A percentile compares a stretch with the other conserved stretches of the same genome.
phyloP scores from a whole-genome alignment of 2,113 vertebrate genomes.

The Balaenoptera acutorostrata region DNA sequence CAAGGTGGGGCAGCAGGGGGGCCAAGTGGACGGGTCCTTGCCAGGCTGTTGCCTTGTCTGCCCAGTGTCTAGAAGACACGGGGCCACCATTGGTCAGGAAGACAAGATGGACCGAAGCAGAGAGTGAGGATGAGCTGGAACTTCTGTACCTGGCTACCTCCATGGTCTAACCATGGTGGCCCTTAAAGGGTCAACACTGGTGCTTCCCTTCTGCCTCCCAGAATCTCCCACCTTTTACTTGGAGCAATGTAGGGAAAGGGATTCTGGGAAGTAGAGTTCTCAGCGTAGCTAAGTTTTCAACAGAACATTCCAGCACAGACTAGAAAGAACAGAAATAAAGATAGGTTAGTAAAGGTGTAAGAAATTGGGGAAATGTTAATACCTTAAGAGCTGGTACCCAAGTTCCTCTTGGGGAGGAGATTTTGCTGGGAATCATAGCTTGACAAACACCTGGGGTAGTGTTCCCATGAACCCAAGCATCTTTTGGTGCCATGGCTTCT shows the following conservation, averaged over 20 bases:
- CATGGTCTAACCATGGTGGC: accelerated
- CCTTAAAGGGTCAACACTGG: neutral
- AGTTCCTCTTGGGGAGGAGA: neutral
- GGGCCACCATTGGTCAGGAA: neutral
- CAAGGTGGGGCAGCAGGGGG: neutral
- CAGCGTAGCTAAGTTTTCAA: neutral
- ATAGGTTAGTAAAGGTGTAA: neutral
- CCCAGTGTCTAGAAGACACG: neutral
- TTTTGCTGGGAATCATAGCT: neutral
- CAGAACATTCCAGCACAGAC: neutral
- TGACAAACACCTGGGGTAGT: neutral
- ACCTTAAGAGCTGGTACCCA: neutral
- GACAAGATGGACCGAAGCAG: neutral
- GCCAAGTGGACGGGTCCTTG: neutral
- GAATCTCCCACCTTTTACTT: neutral
- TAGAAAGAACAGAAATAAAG: neutral
- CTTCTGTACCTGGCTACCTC: neutral
- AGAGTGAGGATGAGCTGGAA: neutral
- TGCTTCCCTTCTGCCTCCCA: neutral
- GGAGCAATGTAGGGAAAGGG: neutral
- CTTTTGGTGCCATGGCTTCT: neutral
- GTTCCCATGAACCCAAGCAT: neutral
- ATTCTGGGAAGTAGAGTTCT: neutral
- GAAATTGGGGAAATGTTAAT: neutral
- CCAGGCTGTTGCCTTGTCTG: neutral